These are phyloP conservation scores for Psittacula cyanocephala DNA, from an alignment of 2,113 vertebrate species.

Conservation along the genomic window DNA sequence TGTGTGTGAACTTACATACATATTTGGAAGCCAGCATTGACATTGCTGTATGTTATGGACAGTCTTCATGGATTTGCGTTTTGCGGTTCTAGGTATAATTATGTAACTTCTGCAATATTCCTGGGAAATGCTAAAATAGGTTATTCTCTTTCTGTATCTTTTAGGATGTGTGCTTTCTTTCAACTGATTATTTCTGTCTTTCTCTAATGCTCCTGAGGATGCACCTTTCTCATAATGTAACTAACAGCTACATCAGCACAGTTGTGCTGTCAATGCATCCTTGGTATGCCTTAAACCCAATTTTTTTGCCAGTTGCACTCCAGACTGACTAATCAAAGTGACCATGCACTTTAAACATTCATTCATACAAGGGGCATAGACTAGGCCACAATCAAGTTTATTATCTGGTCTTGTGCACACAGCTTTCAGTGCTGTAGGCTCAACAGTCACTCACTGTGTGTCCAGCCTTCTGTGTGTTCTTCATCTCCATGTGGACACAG, in stretches of 20 bases:
- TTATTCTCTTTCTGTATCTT: neutral
- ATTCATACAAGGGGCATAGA: neutral
- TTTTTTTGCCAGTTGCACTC: neutral
- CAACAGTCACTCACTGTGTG: neutral
- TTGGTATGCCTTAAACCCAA: neutral
- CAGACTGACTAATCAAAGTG: neutral
- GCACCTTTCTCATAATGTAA: neutral
- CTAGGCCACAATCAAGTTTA: neutral
- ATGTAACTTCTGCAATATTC: neutral
- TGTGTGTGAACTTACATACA: neutral
- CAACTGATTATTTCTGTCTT: neutral
- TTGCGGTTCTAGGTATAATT: neutral
- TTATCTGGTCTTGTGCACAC: neutral
- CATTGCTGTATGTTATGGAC: neutral
- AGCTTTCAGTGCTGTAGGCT: neutral
- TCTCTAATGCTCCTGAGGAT: neutral
- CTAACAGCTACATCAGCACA: neutral
- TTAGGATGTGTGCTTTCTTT: neutral
- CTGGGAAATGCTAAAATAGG: neutral
- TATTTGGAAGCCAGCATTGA: neutral
- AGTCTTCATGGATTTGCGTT: neutral
- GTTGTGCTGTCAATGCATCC: neutral
- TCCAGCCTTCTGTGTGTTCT: neutral
- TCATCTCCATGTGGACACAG: neutral
- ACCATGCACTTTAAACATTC: neutral